Base-by-base conservation (phyloP, 2,888 invertebrate species). In the Nineta flava region DNA sequence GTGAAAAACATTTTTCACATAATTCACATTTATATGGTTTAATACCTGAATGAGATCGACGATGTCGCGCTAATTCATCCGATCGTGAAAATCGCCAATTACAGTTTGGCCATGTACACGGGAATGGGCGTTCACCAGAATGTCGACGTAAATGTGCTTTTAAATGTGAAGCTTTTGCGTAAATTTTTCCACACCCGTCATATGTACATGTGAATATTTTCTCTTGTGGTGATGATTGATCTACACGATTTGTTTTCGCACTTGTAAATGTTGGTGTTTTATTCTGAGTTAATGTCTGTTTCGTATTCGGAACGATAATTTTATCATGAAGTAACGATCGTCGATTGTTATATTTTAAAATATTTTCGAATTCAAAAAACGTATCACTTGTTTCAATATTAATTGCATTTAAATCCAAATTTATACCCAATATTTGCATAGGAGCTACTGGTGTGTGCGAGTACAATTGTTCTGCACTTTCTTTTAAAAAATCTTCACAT, bases 61-160 rank as follows among this genome's bases (percentile, higher is more conserved):
- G 80, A 65, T 95, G 95, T 16, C 95, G 76, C 2, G 93, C 90
- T 55, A 95, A 68, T 67, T 95, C 95, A 64, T 95, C 95, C 0
- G 94, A 94, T 51, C 95, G 75, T 15, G 93, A 93, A 70, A 95
- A 95, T 57, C 85, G 76, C 94, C 94, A 95, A 32, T 79, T 79
- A 65, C 94, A 95, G 42, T 83, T 87, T 3, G 60, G 58, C 75
- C 76, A 76, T 52, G 72, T 73, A 58, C 76, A 76, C 1, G 69
- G 69, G 55, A 76, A 77, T 1, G 76, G 76, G 58, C 76, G 75
- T 57, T 76, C 75, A 1, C 83, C 83, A 0, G 79, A 76, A 65
- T 93, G 92, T 26, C 92, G 74, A 12, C 92, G 75, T 55, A 90
- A 65, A 61, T 93, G 93, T 7, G 92, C 91, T 59, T 91, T 87